These are phyloP conservation scores for Danio choprae DNA, from an alignment of 2,797 vertebrate genomes.

Conservation along the genomic window DNA sequence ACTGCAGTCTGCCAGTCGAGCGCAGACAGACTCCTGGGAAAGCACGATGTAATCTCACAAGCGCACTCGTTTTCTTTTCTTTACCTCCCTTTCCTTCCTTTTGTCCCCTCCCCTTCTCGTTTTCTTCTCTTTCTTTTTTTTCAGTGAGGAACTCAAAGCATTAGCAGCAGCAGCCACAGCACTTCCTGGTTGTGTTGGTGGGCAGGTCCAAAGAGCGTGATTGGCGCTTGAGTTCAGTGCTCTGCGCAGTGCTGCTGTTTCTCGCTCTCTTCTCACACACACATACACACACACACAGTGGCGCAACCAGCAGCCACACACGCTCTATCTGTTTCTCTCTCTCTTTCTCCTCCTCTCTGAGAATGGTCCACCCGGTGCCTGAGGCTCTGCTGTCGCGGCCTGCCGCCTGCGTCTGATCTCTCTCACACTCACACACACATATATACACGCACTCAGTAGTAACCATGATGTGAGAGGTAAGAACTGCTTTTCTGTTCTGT, in stretches of 20 bases:
- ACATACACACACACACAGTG: slow-evolving; percentile 46
- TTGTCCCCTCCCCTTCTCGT: slow-evolving; percentile 48
- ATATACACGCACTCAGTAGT: slow-evolving; percentile 57
- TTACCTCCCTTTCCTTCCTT: slow-evolving; percentile 45
- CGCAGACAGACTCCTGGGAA: slow-evolving; percentile 26
- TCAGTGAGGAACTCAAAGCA: slow-evolving; percentile 57
- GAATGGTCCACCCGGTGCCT: slow-evolving; percentile 85
- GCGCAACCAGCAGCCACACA: slow-evolving; percentile 46
- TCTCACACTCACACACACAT: slow-evolving; percentile 64
- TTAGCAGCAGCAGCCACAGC: slow-evolving; percentile 69
- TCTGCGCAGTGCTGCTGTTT: slow-evolving; percentile 63
- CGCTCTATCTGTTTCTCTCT: slow-evolving; percentile 67
- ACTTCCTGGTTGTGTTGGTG: slow-evolving; percentile 79
- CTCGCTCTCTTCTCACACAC: slow-evolving; percentile 62
- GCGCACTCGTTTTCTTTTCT: slow-evolving; percentile 45
- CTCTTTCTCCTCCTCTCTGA: slow-evolving; percentile 70
- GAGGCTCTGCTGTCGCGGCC: slow-evolving; percentile 82
- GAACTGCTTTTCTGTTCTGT: slow-evolving; percentile 69
- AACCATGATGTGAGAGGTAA: slow-evolving; percentile 85
- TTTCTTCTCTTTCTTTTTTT: slow-evolving; percentile 34
- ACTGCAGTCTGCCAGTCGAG: slow-evolving; percentile 39
- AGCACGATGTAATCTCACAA: slow-evolving; percentile 47
- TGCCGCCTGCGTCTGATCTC: slow-evolving; percentile 75
- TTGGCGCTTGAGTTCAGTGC: slow-evolving; percentile 53
- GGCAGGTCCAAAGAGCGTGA: slow-evolving; percentile 64